These are phyloP conservation scores for Eueides isabella DNA, from an alignment of 1,140 invertebrate genomes.

Conservation along the genomic window DNA sequence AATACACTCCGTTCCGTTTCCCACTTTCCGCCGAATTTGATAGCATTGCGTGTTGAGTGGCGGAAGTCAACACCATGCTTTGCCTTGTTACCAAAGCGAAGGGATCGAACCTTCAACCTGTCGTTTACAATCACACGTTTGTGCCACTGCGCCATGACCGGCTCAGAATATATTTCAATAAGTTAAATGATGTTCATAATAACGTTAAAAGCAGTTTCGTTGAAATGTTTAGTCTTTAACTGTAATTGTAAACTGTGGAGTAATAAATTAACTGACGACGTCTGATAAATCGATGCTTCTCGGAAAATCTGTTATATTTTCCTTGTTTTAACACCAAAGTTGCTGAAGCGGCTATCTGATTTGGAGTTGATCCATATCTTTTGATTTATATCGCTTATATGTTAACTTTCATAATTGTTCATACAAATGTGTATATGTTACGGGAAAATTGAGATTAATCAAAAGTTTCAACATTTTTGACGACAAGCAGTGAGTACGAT, in stretches of 20 bases:
- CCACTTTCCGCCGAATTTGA: too few species aligned
- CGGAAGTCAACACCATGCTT: too few species aligned
- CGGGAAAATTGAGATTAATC: too few species aligned
- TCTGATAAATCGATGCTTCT: not conserved
- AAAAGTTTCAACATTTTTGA: too few species aligned
- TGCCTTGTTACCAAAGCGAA: too few species aligned
- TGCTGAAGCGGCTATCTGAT: not conserved
- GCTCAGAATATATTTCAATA: not conserved
- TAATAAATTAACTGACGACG: constrained; percentile 13
- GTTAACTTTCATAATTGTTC: not conserved
- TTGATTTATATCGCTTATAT: constrained; percentile 2
- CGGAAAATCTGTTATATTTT: constrained; percentile 8
- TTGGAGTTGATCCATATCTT: constrained; percentile 4
- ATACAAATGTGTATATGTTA: too few species aligned
- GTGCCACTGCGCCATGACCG: too few species aligned
- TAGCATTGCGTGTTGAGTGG: too few species aligned
- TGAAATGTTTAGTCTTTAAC: constrained; percentile 8
- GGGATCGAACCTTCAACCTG: too few species aligned
- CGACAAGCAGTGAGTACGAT: too few species aligned
- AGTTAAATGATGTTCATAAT: not conserved
- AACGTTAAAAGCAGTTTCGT: not conserved
- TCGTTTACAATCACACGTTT: too few species aligned
- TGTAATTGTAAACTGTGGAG: constrained; percentile 4
- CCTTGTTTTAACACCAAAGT: not conserved
- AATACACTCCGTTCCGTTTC: too few species aligned